phyloP scores from a whole-genome alignment of 1,140 invertebrate genomes.

The Nymphalis io region DNA sequence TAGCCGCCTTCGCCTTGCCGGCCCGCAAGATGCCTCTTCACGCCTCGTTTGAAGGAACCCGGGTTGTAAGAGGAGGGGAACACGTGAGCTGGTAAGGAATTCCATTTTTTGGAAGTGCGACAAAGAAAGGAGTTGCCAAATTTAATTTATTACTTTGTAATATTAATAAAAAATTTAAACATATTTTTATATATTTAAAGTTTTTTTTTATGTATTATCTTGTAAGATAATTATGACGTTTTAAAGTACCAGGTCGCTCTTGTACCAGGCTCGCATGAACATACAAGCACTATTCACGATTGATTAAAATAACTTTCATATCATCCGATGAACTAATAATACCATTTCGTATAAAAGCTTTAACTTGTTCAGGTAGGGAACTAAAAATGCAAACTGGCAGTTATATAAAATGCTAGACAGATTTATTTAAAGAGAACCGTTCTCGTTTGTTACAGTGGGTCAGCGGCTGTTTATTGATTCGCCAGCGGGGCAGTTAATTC shows the following conservation, averaged over 20 bases:
- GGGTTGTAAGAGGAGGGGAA: too few species aligned
- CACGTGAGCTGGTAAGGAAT: too few species aligned
- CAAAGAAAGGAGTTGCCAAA: too few species aligned
- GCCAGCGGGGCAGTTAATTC: conserved; percentile 65
- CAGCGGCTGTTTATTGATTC: conserved; percentile 71
- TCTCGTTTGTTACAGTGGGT: conserved; percentile 64
- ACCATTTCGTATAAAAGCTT: conserved; percentile 51
- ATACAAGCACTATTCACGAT: not conserved
- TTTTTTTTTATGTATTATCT: too few species aligned
- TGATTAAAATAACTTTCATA: conserved; percentile 15
- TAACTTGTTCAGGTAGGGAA: conserved; percentile 47
- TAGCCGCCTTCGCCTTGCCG: too few species aligned
- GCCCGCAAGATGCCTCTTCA: too few species aligned
- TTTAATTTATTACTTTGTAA: too few species aligned
- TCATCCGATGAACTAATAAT: conserved; percentile 1
- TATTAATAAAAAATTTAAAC: not conserved
- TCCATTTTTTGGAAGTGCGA: too few species aligned
- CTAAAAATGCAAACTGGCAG: conserved; percentile 57
- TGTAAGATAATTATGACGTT: too few species aligned
- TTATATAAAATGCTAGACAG: conserved; percentile 55
- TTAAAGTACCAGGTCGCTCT: too few species aligned
- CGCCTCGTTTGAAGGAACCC: too few species aligned
- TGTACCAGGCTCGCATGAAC: not conserved
- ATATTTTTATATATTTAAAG: not conserved
- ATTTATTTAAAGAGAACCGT: conserved; percentile 63